Conservation (phyloP, 1,140 invertebrate species). For the Drosophila athabasca region DNA sequence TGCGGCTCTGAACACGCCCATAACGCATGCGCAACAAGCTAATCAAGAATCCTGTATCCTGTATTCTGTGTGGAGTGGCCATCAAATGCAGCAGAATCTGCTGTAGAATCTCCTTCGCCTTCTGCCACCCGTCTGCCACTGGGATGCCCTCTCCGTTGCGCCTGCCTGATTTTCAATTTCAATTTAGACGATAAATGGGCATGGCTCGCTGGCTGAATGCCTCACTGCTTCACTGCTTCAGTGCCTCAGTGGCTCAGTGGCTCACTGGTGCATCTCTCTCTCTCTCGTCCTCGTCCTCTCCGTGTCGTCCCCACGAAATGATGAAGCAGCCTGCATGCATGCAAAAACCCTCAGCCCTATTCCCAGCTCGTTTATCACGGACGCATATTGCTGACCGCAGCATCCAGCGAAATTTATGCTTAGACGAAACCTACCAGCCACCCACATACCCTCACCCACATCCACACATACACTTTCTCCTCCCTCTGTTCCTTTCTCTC, state of each 20-base stretch:
- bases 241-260: no score
- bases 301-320: no score
- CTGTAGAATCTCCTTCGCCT: no score
- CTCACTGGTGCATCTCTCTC: background rate
- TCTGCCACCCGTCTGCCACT: no score
- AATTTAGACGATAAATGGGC: conserved; percentile 63
- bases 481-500: no score
- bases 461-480: no score
- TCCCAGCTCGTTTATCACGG: conserved; percentile 60
- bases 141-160: conserved; percentile 23
- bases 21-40: conserved; percentile 70
- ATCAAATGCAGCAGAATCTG: conserved; percentile 47
- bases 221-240: no score
- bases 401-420: conserved; percentile 60
- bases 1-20: conserved; percentile 43
- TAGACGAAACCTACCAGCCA: conserved; percentile 18
- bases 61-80: conserved; percentile 20
- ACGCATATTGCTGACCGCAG: conserved; percentile 66
- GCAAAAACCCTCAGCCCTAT: conserved; percentile 6
- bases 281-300: no score
- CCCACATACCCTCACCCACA: background rate
- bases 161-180: conserved; percentile 67
- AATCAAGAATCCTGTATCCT: conserved; percentile 22
- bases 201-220: conserved; percentile 1
- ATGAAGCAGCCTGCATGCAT: no score